Evolutionary conservation across 2,797 vertebrate species (phyloP).

Genomic region (Xenops minutus): DNA sequence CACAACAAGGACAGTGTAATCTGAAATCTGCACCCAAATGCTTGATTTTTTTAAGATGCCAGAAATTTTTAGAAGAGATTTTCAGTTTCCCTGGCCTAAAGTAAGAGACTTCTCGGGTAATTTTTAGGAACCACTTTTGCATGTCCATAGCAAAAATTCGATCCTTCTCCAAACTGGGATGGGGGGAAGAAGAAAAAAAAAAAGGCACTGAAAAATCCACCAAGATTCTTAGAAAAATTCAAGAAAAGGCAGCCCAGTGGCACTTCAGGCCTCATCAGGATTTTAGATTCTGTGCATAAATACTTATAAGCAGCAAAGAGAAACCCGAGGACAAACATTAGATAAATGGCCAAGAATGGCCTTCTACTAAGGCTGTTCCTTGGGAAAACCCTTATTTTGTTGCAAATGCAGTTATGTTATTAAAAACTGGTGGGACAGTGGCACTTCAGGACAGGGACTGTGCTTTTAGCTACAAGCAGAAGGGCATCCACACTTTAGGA

Average conservation of each 20-base stretch:
- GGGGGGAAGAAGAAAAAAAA: not conserved
- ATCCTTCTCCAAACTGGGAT: not conserved
- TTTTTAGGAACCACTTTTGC: not conserved
- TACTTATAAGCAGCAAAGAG: not conserved
- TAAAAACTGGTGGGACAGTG: not conserved
- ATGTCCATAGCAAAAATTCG: conserved; percentile 12
- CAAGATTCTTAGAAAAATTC: conserved; percentile 18
- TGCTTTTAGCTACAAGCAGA: not conserved
- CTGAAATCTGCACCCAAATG: conserved; percentile 31
- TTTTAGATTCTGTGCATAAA: conserved; percentile 45
- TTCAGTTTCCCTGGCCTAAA: not conserved
- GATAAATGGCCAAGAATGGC: not conserved
- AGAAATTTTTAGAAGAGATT: not conserved
- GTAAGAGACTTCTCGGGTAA: not conserved
- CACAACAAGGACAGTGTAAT: not conserved
- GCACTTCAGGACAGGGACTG: not conserved
- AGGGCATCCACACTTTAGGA: not conserved
- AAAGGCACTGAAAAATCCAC: not conserved
- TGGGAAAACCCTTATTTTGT: conserved; percentile 33
- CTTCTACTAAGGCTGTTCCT: conserved; percentile 17
- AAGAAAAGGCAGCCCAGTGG: not conserved
- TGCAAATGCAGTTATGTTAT: conserved; percentile 16
- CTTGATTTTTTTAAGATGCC: not conserved
- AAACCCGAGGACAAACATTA: not conserved
- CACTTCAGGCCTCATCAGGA: not conserved